Evolutionary conservation across 2,113 vertebrate species (phyloP), one percentile per base, ranked within the genome.

Genomic region (Plecturocebus donacophilus): DNA sequence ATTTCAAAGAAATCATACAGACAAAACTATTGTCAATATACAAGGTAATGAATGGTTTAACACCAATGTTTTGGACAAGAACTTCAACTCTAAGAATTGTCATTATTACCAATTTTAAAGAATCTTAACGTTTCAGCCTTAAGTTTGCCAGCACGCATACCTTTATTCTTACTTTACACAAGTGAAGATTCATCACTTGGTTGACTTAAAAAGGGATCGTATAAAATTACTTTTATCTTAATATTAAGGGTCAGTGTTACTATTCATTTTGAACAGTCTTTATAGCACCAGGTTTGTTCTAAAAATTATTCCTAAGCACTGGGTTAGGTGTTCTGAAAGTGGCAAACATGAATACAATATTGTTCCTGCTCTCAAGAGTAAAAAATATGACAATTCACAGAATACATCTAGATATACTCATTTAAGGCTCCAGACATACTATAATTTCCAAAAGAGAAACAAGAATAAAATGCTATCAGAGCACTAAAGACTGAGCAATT

Each of bases 171-270:
- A 16, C 27, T 6, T 89, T 84, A 84, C 1, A 64, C 30, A 84
- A 73, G 32, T 84, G 20, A 84, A 58, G 16, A 56, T 54, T 79
- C 20, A 47, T 27, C 54, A 54, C 4, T 52, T 81, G 8, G 20
- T 75, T 81, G 17, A 76, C 49, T 45, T 90, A 2, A 82, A 83
- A 76, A 64, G 54, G 45, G 32, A 89, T 56, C 19, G 71, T 30
- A 89, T 25, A n/a, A 77, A 96, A 45, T 91, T 61, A 86, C 5
- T 95, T 87, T 66, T 68, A 45, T 56, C 19, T 88, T 71, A 89
- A 85, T 66, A 23, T 42, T 52, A 49, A 61, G 42, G n/a, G 27
- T 73, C 32, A 40, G 17, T 19, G 32, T 75, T 75, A 40, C 12
- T 21, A 90, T 92, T 64, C 35, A 68, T 16, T 40, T 89, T 30